Percentiles rank a stretch among this genome's conserved stretches.
Evolutionary conservation across 2,888 invertebrate species (phyloP).

Genomic region (Geotrupes spiniger): DNA sequence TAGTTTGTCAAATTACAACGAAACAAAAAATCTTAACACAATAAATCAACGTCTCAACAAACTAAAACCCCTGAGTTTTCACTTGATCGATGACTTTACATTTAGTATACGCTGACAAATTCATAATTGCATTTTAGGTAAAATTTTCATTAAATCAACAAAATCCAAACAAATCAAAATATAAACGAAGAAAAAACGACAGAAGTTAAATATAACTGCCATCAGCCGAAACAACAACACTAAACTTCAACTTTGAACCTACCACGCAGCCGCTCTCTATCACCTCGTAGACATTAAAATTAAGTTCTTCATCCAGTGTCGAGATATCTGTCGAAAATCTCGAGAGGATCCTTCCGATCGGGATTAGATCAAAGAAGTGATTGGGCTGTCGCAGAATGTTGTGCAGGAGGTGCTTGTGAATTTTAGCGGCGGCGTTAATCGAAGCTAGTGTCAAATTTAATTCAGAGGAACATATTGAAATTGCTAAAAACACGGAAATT

Average conservation of each 20-base stretch:
- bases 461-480: conserved; percentile 55
- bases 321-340: conserved; percentile 68
- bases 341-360: conserved; percentile 66
- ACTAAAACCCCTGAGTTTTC: no score
- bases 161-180: conserved; percentile 2
- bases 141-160: no score
- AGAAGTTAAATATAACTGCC: conserved; percentile 24
- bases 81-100: no score
- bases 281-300: conserved; percentile 50
- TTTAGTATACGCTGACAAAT: no score
- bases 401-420: conserved; percentile 59
- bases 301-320: conserved; percentile 62
- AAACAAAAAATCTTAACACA: no score
- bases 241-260: conserved; percentile 33
- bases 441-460: conserved; percentile 58
- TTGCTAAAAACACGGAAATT: conserved; percentile 44
- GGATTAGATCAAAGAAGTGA: conserved; percentile 70
- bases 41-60: no score
- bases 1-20: no score
- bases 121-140: no score
- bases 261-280: conserved; percentile 49
- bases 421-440: conserved; percentile 57
- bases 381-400: conserved; percentile 62
- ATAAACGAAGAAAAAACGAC: conserved; percentile 12
- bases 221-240: no score